phyloP scores from a whole-genome alignment of 2,888 invertebrate species.

The Eristalinus aeneus region DNA sequence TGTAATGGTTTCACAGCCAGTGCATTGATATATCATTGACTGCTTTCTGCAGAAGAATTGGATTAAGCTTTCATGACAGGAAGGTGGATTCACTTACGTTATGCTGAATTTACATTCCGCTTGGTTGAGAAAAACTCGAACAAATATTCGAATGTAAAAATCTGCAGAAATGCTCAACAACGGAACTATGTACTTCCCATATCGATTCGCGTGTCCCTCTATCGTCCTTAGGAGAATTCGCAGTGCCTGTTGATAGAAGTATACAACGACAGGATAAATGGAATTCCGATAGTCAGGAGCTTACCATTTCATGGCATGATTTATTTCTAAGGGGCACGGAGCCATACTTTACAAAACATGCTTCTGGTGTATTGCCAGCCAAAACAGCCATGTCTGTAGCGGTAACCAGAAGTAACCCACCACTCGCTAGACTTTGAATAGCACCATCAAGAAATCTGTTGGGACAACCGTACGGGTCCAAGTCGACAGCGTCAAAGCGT shows the following conservation, averaged over 20 bases:
- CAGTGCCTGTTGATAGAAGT: constrained; percentile 85
- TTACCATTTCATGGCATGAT: constrained; percentile 97
- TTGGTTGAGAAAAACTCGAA: constrained; percentile 90
- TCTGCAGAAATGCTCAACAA: constrained; percentile 95
- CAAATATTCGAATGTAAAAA: constrained; percentile 97
- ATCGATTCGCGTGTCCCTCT: constrained; percentile 94
- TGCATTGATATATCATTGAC: constrained; percentile 93
- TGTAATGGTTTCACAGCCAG: constrained; percentile 91
- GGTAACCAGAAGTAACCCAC: constrained; percentile 95
- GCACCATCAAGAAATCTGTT: constrained; percentile 95
- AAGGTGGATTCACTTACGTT: constrained; percentile 82
- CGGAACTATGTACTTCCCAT: constrained; percentile 95
- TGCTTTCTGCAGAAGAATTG: constrained; percentile 84
- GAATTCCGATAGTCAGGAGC: neutral
- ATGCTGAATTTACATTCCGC: constrained; percentile 92
- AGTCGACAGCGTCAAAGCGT: constrained; percentile 93
- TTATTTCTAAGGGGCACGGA: constrained; percentile 92
- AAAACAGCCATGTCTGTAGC: constrained; percentile 98
- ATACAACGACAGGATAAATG: constrained; percentile 44
- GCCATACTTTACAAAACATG: constrained; percentile 97
- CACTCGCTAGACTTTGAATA: constrained; percentile 89
- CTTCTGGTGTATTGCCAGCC: constrained; percentile 97
- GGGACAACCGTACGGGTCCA: constrained; percentile 99
- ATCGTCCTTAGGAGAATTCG: constrained; percentile 95
- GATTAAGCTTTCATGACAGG: neutral